Evolutionary conservation across 2,797 vertebrate genomes (phyloP), one percentile per base, ranked within the genome.

Genomic region (Austrolebias charrua): DNA sequence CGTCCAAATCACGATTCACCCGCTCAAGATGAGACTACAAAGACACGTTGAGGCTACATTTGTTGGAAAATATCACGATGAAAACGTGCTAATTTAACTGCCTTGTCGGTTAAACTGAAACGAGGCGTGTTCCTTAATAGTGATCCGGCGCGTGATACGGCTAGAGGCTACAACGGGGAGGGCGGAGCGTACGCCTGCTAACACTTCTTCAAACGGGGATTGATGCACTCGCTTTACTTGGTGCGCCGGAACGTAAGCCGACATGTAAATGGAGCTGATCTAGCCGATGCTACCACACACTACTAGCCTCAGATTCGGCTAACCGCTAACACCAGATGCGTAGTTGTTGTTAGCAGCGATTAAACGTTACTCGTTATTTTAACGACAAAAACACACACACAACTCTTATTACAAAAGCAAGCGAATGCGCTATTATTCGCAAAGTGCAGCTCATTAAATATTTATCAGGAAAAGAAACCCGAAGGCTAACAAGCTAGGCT

Each of bases 301-400:
- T 1, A 24, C 44, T 64, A 52, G 55, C 67, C 11, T 35, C 49
- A 10, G 13, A 29, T 55, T 55, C 35, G 15, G 72, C 78, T 79
- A 79, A 74, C 51, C 14, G 33, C 31, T 55, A 75, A 58, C 65
- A 45, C 52, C 51, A 56, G 66, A 43, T 55, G 35, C 47, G 24
- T n/a, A 58, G 52, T 2, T n/a, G 31, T 24, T 6, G 5, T 10
- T 1, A 3, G 1, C 6, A 33, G 29, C 13, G 38, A 51, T 19
- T 10, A 14, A 52, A 43, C 1, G 0, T 1, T 13, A 40, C 2
- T 0, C 9, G 1, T 11, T 7, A 53, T 33, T 11, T 13, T 2
- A 35, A 20, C 44, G 43, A 20, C 12, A 15, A 1, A 40, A 9
- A 1, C 3, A 0, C 6, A 42, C 14, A 0, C 0, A 1, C 7